Evolutionary conservation across 2,888 invertebrate species (phyloP).

Genomic region (Cabera pusaria): DNA sequence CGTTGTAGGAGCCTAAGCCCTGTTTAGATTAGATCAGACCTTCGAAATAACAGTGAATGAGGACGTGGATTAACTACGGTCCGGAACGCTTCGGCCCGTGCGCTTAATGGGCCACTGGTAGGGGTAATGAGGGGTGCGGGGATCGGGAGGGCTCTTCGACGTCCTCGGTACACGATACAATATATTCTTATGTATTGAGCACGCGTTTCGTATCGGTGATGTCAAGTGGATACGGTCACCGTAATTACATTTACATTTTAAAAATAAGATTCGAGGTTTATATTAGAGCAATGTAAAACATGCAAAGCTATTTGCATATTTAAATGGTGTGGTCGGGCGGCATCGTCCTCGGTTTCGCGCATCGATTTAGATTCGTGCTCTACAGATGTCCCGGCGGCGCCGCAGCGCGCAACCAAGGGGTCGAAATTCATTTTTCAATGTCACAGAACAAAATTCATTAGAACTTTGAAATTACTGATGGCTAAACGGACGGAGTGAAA

Average conservation of each 20-base stretch:
- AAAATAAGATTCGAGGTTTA: constrained; percentile 26
- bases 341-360: constrained; percentile 46
- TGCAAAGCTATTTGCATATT: constrained; percentile 37
- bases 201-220: constrained; percentile 1
- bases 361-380: constrained; percentile 53
- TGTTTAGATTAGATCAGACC: constrained; percentile 84
- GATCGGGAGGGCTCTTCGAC: constrained; percentile 42
- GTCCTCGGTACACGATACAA: constrained; percentile 24
- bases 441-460: constrained; percentile 82
- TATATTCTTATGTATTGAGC: constrained; percentile 24
- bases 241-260: constrained; percentile 26
- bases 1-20: constrained; percentile 80
- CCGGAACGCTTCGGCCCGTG: constrained; percentile 79
- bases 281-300: constrained; percentile 29
- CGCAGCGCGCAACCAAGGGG: constrained; percentile 62
- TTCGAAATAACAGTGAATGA: constrained; percentile 84
- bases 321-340: constrained; percentile 37
- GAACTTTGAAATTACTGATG: constrained; percentile 83
- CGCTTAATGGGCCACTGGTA: constrained; percentile 80
- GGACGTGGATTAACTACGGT: constrained; percentile 84
- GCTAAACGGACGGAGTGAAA: constrained; percentile 80
- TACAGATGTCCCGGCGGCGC: constrained; percentile 63
- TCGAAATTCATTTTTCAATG: constrained; percentile 81
- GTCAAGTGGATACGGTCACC: constrained; percentile 5
- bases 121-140: constrained; percentile 77